phyloP scores from a whole-genome alignment of 2,113 vertebrate genomes.

The Choloepus hoffmanni region DNA sequence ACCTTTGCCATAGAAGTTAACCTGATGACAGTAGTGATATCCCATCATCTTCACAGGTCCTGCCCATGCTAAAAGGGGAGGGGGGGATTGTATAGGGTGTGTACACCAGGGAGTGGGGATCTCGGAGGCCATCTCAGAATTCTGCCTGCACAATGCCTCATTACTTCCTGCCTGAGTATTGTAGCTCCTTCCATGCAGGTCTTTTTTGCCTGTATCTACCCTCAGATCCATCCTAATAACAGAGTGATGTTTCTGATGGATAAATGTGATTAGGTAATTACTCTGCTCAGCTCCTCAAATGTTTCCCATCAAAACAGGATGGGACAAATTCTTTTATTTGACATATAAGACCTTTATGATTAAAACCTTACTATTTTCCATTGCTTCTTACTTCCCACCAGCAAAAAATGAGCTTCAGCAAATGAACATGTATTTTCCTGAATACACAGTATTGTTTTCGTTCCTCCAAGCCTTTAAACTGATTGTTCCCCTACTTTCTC shows the following conservation, averaged over 20 bases:
- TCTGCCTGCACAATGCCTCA: neutral
- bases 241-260: neutral
- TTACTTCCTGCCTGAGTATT: neutral
- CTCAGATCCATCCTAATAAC: neutral
- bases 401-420: neutral
- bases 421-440: neutral
- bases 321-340: neutral
- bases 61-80: neutral
- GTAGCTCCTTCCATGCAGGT: neutral
- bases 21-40: neutral
- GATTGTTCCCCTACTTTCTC: neutral
- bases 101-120: no score
- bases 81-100: accelerated
- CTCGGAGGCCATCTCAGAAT: neutral
- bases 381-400: neutral
- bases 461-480: neutral
- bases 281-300: neutral
- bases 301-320: neutral
- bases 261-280: neutral
- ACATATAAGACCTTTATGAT: neutral
- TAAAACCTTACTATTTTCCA: neutral
- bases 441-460: neutral
- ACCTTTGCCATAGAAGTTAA: neutral
- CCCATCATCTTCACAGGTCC: neutral
- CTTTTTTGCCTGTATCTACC: neutral